These are phyloP conservation scores for Siniperca obscura DNA, from an alignment of 2,797 vertebrate genomes.

Conservation along the genomic window DNA sequence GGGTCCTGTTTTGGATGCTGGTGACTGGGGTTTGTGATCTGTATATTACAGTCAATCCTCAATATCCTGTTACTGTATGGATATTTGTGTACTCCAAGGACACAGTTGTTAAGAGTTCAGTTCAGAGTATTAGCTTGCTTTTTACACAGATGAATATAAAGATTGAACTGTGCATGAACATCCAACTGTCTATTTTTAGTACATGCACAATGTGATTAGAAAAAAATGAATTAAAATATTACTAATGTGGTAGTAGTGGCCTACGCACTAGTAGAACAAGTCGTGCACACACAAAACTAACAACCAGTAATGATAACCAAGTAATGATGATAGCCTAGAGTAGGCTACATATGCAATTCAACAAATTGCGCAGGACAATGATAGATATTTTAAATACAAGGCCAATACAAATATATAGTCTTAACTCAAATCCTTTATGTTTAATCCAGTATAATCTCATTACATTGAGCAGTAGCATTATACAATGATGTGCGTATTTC, in stretches of 20 bases:
- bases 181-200: not conserved
- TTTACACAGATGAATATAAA: not conserved
- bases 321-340: not conserved
- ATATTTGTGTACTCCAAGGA: not conserved
- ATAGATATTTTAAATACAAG: not conserved
- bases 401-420: not conserved
- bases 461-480: not conserved
- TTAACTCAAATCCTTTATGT: conserved; percentile 23
- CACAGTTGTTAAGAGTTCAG: not conserved
- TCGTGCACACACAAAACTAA: not conserved
- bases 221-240: not conserved
- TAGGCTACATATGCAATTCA: not conserved
- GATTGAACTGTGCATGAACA: not conserved
- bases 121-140: not conserved
- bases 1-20: not conserved
- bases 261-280: not conserved
- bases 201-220: not conserved
- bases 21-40: not conserved
- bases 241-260: not conserved
- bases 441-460: conserved; percentile 31
- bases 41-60: not conserved
- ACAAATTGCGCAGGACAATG: not conserved
- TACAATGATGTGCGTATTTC: conserved; percentile 16
- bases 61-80: not conserved
- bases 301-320: not conserved